Conservation (phyloP, 2,888 invertebrate genomes). For the Schizaphis graminum region DNA sequence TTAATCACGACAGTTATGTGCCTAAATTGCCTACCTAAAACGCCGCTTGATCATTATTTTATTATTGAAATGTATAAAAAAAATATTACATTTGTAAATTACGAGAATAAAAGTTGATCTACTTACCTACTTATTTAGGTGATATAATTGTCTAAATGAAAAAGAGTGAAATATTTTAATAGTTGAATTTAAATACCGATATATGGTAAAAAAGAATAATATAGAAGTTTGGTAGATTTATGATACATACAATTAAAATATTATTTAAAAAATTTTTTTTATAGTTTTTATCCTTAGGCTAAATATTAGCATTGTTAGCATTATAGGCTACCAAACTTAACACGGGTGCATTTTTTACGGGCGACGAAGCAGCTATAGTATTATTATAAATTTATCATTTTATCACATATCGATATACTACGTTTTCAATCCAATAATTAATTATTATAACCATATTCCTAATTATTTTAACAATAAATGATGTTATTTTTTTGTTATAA, state of each 20-base stretch:
- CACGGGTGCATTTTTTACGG: too few relatives aligned
- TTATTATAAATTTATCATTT: neutral
- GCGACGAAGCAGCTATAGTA: neutral
- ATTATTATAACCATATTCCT: neutral
- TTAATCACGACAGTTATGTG: neutral
- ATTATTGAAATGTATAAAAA: neutral
- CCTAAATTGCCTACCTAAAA: neutral
- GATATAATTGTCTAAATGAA: neutral
- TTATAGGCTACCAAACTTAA: too few relatives aligned
- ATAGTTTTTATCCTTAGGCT: too few relatives aligned
- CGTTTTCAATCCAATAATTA: neutral
- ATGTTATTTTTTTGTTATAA: neutral
- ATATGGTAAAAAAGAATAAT: neutral
- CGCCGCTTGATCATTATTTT: neutral
- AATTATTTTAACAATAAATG: neutral
- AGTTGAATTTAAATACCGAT: neutral
- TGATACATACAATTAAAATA: neutral
- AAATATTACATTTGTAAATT: neutral
- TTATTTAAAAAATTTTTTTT: too few relatives aligned
- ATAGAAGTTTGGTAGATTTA: neutral
- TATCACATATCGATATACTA: neutral
- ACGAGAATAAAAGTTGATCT: neutral
- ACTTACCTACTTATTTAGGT: neutral
- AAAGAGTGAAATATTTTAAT: neutral
- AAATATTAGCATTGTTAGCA: too few relatives aligned